These are phyloP conservation scores for Tauraco erythrolophus DNA, from an alignment of 2,113 vertebrate genomes.

Conservation along the genomic window DNA sequence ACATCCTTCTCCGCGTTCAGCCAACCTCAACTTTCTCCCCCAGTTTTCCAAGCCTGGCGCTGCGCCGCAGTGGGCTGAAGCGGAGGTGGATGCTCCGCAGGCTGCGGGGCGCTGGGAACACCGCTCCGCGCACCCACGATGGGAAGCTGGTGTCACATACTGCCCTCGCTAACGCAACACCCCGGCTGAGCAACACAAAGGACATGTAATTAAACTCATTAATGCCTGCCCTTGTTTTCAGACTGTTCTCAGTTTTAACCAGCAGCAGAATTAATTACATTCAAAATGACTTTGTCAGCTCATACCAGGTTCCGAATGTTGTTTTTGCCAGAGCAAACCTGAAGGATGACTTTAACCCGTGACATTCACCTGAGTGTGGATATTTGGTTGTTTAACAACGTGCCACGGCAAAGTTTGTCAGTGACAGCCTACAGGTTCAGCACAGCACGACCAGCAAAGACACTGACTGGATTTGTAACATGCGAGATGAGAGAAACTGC, in stretches of 20 bases:
- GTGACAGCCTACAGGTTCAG: background rate
- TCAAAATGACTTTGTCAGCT: slow-evolving; percentile 8
- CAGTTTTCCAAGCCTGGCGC: accelerated
- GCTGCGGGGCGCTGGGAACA: background rate
- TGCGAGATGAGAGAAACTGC: background rate
- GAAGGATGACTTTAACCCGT: background rate
- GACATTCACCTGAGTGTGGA: background rate
- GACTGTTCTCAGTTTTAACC: slow-evolving; percentile 2
- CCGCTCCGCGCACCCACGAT: accelerated
- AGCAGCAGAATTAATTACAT: slow-evolving; percentile 28
- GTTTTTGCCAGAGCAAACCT: background rate
- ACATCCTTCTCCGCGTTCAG: background rate
- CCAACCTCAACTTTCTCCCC: background rate
- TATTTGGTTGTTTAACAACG: background rate
- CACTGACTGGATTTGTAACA: accelerated
- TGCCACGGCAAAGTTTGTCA: background rate
- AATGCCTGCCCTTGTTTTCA: slow-evolving; percentile 43
- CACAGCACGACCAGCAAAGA: background rate
- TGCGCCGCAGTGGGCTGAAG: accelerated
- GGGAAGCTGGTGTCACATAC: background rate
- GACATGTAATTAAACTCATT: slow-evolving; percentile 57
- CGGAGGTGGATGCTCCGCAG: background rate
- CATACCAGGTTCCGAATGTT: background rate
- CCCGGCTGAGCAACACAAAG: background rate
- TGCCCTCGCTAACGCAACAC: background rate